Percentiles rank a stretch among this genome's conserved stretches.
These are phyloP conservation scores for Periophthalmus modestus DNA, from an alignment of 2,113 vertebrate genomes.

Conservation along the genomic window DNA sequence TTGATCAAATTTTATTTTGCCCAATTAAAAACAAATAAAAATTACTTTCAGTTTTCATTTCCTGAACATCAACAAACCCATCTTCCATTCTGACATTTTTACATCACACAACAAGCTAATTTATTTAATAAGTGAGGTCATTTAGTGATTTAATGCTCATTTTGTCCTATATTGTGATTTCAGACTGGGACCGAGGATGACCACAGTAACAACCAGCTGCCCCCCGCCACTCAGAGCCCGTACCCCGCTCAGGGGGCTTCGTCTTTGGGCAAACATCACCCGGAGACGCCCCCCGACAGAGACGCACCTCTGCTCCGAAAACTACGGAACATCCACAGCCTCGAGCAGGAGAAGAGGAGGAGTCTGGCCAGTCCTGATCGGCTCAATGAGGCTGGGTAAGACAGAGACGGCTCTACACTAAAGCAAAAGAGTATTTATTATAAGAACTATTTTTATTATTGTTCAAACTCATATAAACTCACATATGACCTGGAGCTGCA, in stretches of 20 bases:
- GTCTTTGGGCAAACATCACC: constrained; percentile 87
- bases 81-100: no score
- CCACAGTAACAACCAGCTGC: constrained; percentile 86
- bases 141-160: no score
- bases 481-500: no score
- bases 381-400: constrained; percentile 88
- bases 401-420: neutral
- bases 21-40: no score
- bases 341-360: constrained; percentile 90
- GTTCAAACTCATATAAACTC: no score
- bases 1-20: no score
- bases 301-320: constrained; percentile 89
- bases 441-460: no score
- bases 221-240: constrained; percentile 82
- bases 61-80: no score
- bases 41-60: no score
- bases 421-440: no score
- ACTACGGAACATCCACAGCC: constrained; percentile 92
- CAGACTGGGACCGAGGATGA: constrained; percentile 90
- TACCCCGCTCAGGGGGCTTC: constrained; percentile 85
- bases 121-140: no score
- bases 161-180: neutral
- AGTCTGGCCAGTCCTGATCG: constrained; percentile 85
- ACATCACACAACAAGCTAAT: no score
- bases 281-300: constrained; percentile 86